Conservation (phyloP, 2,113 vertebrate genomes). For the Brachyhypopomus gauderio region DNA sequence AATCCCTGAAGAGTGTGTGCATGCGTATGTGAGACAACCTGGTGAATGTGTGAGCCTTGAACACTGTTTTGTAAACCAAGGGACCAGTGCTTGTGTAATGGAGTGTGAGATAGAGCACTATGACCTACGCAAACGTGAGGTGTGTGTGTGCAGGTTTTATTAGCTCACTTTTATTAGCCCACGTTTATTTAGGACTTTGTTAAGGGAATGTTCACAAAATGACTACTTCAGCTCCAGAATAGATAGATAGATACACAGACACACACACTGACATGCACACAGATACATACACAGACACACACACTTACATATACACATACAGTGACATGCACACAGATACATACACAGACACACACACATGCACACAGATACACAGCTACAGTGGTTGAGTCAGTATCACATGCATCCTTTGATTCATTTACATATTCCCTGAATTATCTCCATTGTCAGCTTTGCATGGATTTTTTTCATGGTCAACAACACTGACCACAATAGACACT, state of each 20-base stretch:
- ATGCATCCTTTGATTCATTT: not conserved
- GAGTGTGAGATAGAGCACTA: too few species aligned
- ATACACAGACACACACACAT: not conserved
- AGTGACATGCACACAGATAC: too few species aligned
- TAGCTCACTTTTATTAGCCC: too few species aligned
- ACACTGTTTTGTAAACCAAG: too few species aligned
- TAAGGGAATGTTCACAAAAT: not conserved
- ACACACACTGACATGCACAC: not conserved
- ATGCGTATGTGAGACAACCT: not conserved
- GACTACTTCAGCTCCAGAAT: not conserved
- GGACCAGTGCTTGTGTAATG: too few species aligned
- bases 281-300: not conserved
- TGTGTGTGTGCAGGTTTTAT: too few species aligned
- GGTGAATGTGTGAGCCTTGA: too few species aligned
- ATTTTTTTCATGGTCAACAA: not conserved
- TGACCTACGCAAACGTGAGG: too few species aligned
- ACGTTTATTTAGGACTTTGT: not conserved
- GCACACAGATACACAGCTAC: not conserved
- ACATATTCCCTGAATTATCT: constrained; percentile 17
- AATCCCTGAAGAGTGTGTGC: not conserved
- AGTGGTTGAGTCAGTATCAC: constrained; percentile 12
- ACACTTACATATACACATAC: not conserved
- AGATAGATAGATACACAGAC: not conserved
- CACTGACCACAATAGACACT: not conserved
- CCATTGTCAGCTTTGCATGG: not conserved